phyloP scores from a whole-genome alignment of 2,113 vertebrate genomes.

The Calypte anna region DNA sequence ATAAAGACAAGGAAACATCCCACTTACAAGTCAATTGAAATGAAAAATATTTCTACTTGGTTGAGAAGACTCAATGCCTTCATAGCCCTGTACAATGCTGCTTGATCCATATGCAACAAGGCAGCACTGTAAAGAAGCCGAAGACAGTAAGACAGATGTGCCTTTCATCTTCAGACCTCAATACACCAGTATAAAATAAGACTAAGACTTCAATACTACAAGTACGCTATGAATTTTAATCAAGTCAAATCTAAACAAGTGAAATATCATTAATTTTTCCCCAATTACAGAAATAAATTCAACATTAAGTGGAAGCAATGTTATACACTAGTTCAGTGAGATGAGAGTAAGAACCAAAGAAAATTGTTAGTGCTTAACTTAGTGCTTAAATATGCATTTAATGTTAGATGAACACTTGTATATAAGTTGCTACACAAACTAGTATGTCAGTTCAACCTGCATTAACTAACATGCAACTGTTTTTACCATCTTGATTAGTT shows the following conservation, averaged over 20 bases:
- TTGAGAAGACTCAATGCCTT: constrained; percentile 78
- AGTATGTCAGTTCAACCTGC: background rate
- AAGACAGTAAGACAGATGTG: constrained; percentile 76
- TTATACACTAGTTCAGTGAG: background rate
- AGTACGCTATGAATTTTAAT: background rate
- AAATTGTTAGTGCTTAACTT: background rate
- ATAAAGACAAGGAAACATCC: background rate
- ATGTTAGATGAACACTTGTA: background rate
- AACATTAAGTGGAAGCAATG: background rate
- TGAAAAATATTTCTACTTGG: background rate
- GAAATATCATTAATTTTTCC: background rate
- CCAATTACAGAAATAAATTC: background rate
- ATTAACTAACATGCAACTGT: background rate
- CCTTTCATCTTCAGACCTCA: constrained; percentile 15
- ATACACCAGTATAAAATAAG: background rate
- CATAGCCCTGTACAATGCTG: constrained; percentile 97
- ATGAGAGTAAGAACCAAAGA: background rate
- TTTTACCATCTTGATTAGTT: background rate
- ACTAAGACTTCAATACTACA: background rate
- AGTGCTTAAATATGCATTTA: background rate
- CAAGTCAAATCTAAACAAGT: background rate
- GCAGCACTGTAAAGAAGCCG: constrained; percentile 99
- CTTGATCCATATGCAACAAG: constrained; percentile 96
- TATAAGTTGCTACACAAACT: background rate
- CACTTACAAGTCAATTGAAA: background rate